These are phyloP conservation scores for Orchestia grillus DNA, from an alignment of 1,140 invertebrate genomes.

Conservation along the genomic window DNA sequence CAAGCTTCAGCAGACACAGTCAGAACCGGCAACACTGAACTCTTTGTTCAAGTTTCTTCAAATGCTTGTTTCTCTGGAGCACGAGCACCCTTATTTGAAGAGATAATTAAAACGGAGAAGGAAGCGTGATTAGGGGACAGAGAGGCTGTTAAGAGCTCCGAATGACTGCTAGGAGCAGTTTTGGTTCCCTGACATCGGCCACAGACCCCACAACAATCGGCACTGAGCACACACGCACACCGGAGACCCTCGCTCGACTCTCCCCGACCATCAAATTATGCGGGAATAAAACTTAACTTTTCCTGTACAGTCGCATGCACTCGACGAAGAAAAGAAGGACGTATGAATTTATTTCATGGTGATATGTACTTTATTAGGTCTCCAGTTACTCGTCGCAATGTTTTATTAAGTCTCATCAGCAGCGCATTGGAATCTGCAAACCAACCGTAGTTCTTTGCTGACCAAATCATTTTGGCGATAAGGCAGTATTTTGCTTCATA, in stretches of 20 bases:
- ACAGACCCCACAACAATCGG: constrained; percentile 2
- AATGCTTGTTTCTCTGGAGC: constrained; percentile 28
- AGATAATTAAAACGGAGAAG: constrained; percentile 3
- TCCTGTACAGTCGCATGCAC: background rate
- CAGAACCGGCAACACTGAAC: background rate
- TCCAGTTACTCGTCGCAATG: background rate
- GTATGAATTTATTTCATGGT: background rate
- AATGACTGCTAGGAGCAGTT: constrained; percentile 24
- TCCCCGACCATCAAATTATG: background rate
- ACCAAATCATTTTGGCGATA: too few relatives aligned
- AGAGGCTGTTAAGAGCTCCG: background rate
- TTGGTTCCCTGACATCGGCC: background rate
- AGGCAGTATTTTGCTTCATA: too few relatives aligned
- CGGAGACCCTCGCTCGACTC: background rate
- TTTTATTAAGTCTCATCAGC: too few relatives aligned
- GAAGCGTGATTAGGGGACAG: constrained; percentile 44
- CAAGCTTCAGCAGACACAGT: background rate
- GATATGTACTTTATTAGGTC: background rate
- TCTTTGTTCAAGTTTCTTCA: constrained; percentile 54
- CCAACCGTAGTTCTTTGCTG: too few relatives aligned
- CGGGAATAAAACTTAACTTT: background rate
- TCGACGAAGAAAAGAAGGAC: background rate
- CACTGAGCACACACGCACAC: constrained; percentile 26
- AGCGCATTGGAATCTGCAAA: too few relatives aligned
- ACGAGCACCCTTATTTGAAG: constrained; percentile 19